Base-by-base conservation (phyloP, 2,113 vertebrate genomes). In the Mastomys natalensis region DNA sequence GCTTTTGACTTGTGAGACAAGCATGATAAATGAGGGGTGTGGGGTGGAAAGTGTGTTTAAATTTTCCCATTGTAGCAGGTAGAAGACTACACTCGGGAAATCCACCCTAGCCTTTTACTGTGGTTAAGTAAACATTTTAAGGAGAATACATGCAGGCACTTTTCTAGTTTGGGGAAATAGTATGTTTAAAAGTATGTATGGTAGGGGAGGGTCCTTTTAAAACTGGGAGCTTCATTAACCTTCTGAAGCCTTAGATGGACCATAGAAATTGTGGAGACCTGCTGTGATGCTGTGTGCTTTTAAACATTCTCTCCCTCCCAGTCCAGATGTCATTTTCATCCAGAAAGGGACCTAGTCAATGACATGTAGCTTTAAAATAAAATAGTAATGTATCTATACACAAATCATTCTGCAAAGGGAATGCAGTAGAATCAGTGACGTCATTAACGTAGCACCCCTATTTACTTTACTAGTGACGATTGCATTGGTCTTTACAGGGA, bases 91-190 rank as follows among this genome's bases (percentile, higher is more conserved):
- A 95, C 97, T 98, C 96, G 97, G 96, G 98, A 99, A 98, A 98
- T 98, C 98, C 96, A 97, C 53, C 97, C 97, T 98, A 98, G 98
- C 97, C 98, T 98, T 98, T 98, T 98, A 98, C 98, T 98, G 97
- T 98, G 95, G 98, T 98, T 98, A 98, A 98, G 98, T 98, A 98
- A 99, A 99, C 97, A 98, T 98, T 98, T 98, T 98, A 98, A 98
- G 97, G 96, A 72, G 96, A 98, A 97, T 96, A 97, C 98, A 98
- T 96, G 98, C 98, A 98, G 96, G 98, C 97, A 98, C 93, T 98
- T 98, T 98, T 97, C 97, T 97, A 96, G 86, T 98, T 98, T 53
- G 3, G 97, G 95, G 94, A 97, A 97, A 96, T 97, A 97, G 97
- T 96, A 48, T 97, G 89, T 98, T 98, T 98, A 98, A 98, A 98